Conservation (phyloP, 2,888 invertebrate genomes). For the Rosalia funebris region DNA sequence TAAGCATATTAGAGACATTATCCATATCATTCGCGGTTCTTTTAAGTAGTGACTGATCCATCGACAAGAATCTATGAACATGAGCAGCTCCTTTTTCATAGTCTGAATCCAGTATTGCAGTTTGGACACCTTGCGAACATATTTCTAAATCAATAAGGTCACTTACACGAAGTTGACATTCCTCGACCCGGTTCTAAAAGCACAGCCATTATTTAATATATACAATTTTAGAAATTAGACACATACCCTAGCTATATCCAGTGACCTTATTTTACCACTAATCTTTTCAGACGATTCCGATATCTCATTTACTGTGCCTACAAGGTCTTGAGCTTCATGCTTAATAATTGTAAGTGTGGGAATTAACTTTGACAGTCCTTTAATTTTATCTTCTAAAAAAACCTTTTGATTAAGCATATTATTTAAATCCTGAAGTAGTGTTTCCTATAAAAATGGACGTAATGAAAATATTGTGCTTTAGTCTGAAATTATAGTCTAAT, state of each 20-base stretch:
- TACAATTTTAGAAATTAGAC: not conserved
- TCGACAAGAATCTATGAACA: slow-evolving; percentile 90
- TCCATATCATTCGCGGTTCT: slow-evolving; percentile 81
- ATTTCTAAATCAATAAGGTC: slow-evolving; percentile 94
- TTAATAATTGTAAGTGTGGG: slow-evolving; percentile 82
- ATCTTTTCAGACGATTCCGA: slow-evolving; percentile 92
- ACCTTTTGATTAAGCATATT: slow-evolving; percentile 78
- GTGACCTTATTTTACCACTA: slow-evolving; percentile 92
- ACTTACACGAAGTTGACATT: slow-evolving; percentile 93
- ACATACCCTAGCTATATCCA: slow-evolving; percentile 91
- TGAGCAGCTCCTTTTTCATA: slow-evolving; percentile 97
- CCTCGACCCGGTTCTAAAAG: slow-evolving; percentile 87
- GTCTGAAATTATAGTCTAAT: not conserved
- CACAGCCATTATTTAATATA: slow-evolving; percentile 9
- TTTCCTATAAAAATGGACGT: slow-evolving; percentile 66
- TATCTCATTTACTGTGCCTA: slow-evolving; percentile 86
- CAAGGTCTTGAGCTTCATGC: slow-evolving; percentile 82
- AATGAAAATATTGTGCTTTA: not conserved
- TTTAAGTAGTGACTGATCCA: slow-evolving; percentile 86
- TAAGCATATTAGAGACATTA: slow-evolving; percentile 75
- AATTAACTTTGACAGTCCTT: slow-evolving; percentile 81
- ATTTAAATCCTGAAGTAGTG: slow-evolving; percentile 76
- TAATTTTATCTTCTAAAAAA: slow-evolving; percentile 82
- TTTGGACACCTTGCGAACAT: slow-evolving; percentile 97
- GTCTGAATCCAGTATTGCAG: slow-evolving; percentile 93